A percentile compares a stretch with the other conserved stretches of the same genome.
phyloP scores from a whole-genome alignment of 1,140 invertebrate genomes.

The Ctenoplectra terminalis region DNA sequence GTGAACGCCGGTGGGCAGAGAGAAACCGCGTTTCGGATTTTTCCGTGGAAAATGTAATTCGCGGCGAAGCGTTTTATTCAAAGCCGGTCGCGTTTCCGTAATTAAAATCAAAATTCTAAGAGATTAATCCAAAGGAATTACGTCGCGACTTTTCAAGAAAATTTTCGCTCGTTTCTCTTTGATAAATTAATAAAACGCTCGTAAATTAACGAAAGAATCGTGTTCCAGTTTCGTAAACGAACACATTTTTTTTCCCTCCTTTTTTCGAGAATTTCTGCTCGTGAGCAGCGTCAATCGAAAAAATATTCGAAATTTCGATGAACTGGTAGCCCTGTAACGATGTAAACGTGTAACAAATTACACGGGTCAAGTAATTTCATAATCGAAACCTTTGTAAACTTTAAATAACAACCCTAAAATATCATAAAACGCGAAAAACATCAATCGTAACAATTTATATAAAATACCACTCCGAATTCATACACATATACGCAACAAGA shows the following conservation, averaged over 20 bases:
- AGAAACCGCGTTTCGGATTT: background rate
- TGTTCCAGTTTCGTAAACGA: slow-evolving; percentile 1
- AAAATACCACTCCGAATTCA: no score
- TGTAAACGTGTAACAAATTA: background rate
- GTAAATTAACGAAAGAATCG: slow-evolving; percentile 17
- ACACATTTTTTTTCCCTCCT: background rate
- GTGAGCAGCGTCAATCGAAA: background rate
- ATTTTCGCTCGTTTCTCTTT: background rate
- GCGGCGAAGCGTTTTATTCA: background rate
- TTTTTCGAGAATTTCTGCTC: background rate
- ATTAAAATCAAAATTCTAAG: background rate
- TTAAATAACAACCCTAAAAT: background rate
- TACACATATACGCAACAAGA: no score
- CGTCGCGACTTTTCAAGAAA: background rate
- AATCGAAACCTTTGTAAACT: background rate
- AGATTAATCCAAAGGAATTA: background rate
- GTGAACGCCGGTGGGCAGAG: background rate
- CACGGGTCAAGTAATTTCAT: background rate
- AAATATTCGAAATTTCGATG: background rate
- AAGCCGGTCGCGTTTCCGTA: background rate
- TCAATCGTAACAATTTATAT: no score
- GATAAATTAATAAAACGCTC: slow-evolving; percentile 27
- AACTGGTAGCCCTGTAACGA: background rate
- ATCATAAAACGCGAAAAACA: no score
- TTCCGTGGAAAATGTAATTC: background rate